Evolutionary conservation across 2,113 vertebrate genomes (phyloP).

Genomic region (Prunella fulvescens): DNA sequence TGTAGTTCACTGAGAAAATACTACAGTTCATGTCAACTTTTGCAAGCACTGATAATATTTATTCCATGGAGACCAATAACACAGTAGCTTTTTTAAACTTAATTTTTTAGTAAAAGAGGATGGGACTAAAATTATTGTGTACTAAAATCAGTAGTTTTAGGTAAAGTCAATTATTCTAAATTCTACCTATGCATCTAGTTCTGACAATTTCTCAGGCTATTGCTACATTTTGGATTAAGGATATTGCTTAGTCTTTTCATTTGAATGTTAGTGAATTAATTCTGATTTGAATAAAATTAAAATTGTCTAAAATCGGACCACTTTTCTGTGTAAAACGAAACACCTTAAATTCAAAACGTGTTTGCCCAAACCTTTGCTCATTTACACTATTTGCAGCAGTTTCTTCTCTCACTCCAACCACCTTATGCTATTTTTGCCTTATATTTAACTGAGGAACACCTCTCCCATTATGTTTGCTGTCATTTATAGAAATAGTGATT

Average conservation of each 20-base stretch:
- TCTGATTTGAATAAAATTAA: not conserved
- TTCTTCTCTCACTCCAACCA: not conserved
- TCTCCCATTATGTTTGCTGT: not conserved
- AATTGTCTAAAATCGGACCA: not conserved
- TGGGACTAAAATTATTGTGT: not conserved
- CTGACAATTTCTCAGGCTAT: not conserved
- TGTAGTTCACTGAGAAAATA: slow-evolving; percentile 14
- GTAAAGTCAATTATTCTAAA: not conserved
- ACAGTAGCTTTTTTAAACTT: not conserved
- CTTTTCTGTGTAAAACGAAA: not conserved
- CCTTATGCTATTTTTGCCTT: not conserved
- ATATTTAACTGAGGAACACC: not conserved
- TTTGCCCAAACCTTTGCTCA: not conserved
- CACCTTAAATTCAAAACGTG: not conserved
- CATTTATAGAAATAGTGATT: not conserved
- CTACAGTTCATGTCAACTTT: not conserved
- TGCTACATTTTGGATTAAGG: not conserved
- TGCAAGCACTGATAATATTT: not conserved
- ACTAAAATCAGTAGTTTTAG: not conserved
- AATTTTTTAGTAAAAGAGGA: not conserved
- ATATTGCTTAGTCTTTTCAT: not conserved
- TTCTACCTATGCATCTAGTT: not conserved
- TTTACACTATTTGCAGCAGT: not conserved
- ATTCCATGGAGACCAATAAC: not conserved
- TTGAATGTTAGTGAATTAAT: not conserved